Conservation (phyloP, 2,113 vertebrate species). For the Sarotherodon lohbergeri region DNA sequence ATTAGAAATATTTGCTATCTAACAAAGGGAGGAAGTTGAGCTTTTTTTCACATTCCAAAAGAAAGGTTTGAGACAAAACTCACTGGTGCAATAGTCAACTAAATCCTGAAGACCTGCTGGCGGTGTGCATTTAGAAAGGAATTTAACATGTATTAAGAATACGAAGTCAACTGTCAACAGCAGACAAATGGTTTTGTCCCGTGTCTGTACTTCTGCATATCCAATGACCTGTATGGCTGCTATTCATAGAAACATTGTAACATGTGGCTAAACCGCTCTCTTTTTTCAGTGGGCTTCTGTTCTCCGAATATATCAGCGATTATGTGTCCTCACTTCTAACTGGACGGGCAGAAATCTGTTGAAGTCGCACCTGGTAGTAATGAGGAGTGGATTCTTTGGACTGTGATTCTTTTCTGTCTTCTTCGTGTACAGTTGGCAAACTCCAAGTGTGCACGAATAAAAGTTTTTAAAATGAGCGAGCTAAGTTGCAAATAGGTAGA, state of each 20-base stretch:
- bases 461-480: not conserved
- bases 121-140: slow-evolving; percentile 9
- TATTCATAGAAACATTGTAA: slow-evolving; percentile 50
- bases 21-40: not conserved
- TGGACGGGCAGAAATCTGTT: not conserved
- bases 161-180: slow-evolving; percentile 40
- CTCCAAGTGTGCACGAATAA: not conserved
- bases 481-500: not conserved
- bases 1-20: not conserved
- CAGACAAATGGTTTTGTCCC: slow-evolving; percentile 51
- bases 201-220: slow-evolving; percentile 17
- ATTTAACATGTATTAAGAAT: slow-evolving; percentile 16
- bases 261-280: slow-evolving; percentile 12
- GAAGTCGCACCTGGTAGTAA: not conserved
- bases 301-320: not conserved
- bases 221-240: slow-evolving; percentile 39
- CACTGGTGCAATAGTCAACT: not conserved
- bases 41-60: not conserved
- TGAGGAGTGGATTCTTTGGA: not conserved
- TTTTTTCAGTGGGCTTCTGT: not conserved
- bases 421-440: not conserved
- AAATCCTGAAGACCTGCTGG: not conserved
- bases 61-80: not conserved
- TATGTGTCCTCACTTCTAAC: not conserved
- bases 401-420: not conserved